These are phyloP conservation scores for Alligator mississippiensis DNA, from an alignment of 2,113 vertebrate species.

Conservation along the genomic window DNA sequence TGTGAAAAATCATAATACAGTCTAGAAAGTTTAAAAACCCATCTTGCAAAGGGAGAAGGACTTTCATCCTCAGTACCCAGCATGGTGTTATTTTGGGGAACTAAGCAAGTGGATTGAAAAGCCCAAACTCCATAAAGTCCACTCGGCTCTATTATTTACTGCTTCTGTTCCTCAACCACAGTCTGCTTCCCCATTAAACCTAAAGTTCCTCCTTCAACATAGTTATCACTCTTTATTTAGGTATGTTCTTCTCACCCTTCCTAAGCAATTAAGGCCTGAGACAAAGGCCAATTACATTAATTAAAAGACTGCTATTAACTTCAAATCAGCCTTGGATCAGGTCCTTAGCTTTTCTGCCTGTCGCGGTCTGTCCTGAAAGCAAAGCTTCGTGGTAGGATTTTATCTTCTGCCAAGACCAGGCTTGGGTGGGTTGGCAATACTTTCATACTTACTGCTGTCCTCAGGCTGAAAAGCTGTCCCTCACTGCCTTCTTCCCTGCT, in stretches of 20 bases:
- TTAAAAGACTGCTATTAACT: neutral
- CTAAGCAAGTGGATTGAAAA: no score
- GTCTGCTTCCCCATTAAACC: neutral
- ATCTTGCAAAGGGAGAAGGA: neutral
- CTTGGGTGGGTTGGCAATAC: accelerated
- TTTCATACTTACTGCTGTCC: neutral
- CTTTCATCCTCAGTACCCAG: neutral
- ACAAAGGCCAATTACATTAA: accelerated
- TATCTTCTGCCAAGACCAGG: neutral
- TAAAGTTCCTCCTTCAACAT: no score
- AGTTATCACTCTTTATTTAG: no score
- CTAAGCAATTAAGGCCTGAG: neutral
- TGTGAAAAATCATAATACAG: neutral
- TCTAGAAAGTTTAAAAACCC: neutral
- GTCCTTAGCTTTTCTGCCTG: accelerated
- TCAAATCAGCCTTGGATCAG: neutral
- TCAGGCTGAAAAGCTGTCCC: neutral
- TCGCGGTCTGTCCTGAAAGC: accelerated
- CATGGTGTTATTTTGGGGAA: no score
- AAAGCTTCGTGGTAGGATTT: accelerated
- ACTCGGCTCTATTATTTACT: accelerated
- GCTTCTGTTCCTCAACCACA: conserved; percentile 29
- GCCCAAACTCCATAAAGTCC: neutral
- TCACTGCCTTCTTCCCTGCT: neutral
- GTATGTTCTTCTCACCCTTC: neutral